Evolutionary conservation across 2,113 vertebrate species (phyloP).

Genomic region (Fregata magnificens): DNA sequence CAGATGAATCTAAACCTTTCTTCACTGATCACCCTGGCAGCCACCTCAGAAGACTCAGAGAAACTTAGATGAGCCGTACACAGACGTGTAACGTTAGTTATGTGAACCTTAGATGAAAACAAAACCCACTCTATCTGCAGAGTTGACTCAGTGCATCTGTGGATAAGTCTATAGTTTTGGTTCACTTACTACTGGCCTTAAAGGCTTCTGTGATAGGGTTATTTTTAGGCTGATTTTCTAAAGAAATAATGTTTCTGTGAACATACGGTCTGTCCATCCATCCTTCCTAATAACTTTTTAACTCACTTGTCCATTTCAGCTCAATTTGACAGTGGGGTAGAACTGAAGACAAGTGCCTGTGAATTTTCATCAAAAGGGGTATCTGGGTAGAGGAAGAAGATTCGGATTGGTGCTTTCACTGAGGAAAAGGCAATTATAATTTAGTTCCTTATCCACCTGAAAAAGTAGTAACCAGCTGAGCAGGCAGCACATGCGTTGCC

Average conservation of each 20-base stretch:
- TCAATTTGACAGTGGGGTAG: not conserved
- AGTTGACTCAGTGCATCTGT: not conserved
- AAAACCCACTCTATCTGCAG: not conserved
- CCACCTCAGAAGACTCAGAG: not conserved
- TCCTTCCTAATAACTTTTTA: not conserved
- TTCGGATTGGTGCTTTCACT: not conserved
- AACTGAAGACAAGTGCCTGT: not conserved
- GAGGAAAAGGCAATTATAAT: not conserved
- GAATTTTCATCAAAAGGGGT: not conserved
- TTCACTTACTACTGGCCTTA: not conserved
- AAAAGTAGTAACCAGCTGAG: not conserved
- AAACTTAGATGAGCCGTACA: not conserved
- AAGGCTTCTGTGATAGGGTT: not conserved
- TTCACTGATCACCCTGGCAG: not conserved
- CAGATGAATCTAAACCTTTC: not conserved
- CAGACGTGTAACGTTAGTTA: not conserved
- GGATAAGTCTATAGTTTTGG: not conserved
- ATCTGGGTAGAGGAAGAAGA: not conserved
- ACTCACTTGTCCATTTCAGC: not conserved
- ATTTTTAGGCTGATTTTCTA: not conserved
- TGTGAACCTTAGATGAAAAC: not conserved
- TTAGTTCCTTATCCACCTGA: not conserved
- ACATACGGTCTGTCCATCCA: not conserved
- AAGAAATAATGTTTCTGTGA: not conserved
- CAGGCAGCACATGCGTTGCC: not conserved